Conservation (phyloP, 2,113 vertebrate genomes). For the Paramormyrops kingsleyae region DNA sequence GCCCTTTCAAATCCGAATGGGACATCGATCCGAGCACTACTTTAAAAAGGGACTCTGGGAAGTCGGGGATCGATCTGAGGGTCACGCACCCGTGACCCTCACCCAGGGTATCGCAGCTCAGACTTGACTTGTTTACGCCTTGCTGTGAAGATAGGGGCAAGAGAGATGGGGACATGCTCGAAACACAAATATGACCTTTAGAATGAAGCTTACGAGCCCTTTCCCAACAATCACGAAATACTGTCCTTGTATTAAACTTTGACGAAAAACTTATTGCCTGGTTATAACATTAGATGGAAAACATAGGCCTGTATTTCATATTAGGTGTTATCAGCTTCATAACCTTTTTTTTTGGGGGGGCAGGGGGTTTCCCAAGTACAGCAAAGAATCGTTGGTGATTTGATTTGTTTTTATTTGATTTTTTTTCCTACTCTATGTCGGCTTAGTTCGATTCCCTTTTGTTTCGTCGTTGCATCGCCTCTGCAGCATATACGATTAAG, state of each 20-base stretch:
- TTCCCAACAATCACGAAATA: not conserved
- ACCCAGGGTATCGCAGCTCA: slow-evolving; percentile 40
- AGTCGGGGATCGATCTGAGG: slow-evolving; percentile 51
- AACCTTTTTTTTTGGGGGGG: not conserved
- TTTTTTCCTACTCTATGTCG: not conserved
- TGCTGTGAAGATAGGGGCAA: slow-evolving; percentile 36
- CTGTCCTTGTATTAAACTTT: not conserved
- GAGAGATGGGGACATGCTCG: slow-evolving; percentile 27
- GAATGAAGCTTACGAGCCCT: slow-evolving; percentile 8
- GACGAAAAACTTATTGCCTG: not conserved
- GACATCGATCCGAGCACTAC: slow-evolving; percentile 61
- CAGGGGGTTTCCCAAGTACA: not conserved
- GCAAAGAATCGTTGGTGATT: not conserved
- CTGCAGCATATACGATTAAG: not conserved
- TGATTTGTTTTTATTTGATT: not conserved
- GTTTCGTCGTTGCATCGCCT: not conserved
- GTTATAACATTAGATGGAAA: slow-evolving; percentile 36
- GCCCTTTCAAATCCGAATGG: slow-evolving; percentile 53
- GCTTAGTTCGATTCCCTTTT: not conserved
- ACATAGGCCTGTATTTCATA: not conserved
- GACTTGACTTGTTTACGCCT: slow-evolving; percentile 46
- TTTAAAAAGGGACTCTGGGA: slow-evolving; percentile 56
- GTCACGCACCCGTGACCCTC: slow-evolving; percentile 51
- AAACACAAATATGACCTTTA: slow-evolving; percentile 30
- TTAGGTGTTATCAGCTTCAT: not conserved